These are phyloP conservation scores for Pelochelys cantorii DNA, from an alignment of 2,797 vertebrate species.

Conservation along the genomic window DNA sequence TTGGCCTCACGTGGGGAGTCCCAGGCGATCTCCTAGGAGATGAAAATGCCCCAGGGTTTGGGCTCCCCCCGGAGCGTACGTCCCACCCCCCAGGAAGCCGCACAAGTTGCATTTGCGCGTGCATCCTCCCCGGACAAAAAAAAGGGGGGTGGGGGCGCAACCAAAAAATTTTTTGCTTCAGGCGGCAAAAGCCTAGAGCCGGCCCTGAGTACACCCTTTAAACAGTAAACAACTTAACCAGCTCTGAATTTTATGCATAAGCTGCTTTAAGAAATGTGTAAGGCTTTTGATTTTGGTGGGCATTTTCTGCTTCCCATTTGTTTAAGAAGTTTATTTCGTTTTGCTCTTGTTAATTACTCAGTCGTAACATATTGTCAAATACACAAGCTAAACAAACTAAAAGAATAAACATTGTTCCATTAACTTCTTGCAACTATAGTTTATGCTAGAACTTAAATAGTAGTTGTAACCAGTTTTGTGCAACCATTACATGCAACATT, in stretches of 20 bases:
- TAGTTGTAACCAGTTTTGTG: neutral
- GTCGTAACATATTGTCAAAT: neutral
- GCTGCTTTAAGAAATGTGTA: neutral
- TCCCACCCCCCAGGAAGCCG: too few relatives aligned
- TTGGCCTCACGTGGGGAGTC: too few relatives aligned
- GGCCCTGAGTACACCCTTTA: neutral
- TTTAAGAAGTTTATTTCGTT: neutral
- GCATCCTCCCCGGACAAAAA: too few relatives aligned
- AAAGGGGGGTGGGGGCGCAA: too few relatives aligned
- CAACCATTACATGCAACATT: neutral
- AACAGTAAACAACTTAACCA: neutral
- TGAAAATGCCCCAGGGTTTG: too few relatives aligned
- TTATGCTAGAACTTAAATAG: neutral
- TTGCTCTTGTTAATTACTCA: neutral
- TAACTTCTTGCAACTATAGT: neutral
- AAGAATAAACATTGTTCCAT: neutral
- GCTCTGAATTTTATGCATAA: fast-evolving
- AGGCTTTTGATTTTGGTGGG: neutral
- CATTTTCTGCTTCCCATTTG: neutral
- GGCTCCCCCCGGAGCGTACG: too few relatives aligned
- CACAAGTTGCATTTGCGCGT: too few relatives aligned
- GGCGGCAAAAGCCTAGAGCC: too few relatives aligned
- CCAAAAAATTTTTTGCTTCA: too few relatives aligned
- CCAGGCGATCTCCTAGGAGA: too few relatives aligned
- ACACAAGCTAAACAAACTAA: neutral